phyloP scores from a whole-genome alignment of 2,888 invertebrate genomes.

The Dryadula phaetusa region DNA sequence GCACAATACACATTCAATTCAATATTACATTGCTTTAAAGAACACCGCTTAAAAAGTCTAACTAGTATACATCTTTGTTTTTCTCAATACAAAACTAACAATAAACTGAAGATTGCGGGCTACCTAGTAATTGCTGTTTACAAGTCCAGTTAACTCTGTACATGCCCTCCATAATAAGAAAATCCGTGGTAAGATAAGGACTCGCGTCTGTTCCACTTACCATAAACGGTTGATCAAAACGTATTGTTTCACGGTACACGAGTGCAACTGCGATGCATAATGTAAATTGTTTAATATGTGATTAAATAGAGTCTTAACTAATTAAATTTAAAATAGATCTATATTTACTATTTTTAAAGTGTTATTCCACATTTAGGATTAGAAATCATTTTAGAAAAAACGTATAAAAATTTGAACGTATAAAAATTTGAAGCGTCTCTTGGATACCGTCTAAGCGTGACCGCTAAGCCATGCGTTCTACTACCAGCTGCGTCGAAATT shows the following conservation, averaged over 20 bases:
- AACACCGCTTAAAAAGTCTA: neutral
- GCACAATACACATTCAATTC: neutral
- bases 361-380: too few relatives aligned
- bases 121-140: slow-evolving; percentile 27
- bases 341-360: too few relatives aligned
- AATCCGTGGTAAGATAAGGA: slow-evolving; percentile 27
- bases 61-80: neutral
- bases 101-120: slow-evolving; percentile 14
- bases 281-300: slow-evolving; percentile 13
- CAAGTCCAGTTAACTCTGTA: slow-evolving; percentile 18
- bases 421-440: too few relatives aligned
- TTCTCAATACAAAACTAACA: slow-evolving; percentile 17
- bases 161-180: slow-evolving; percentile 21
- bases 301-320: neutral
- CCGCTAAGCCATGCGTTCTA: too few relatives aligned
- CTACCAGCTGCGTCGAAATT: too few relatives aligned
- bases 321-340: too few relatives aligned
- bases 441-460: too few relatives aligned
- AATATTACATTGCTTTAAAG: neutral
- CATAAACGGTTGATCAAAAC: slow-evolving; percentile 34
- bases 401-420: too few relatives aligned
- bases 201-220: slow-evolving; percentile 30
- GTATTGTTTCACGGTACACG: slow-evolving; percentile 33
- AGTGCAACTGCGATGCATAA: slow-evolving; percentile 7
- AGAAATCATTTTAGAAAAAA: too few relatives aligned